Percentiles rank a stretch among this genome's conserved stretches.
Conservation (phyloP, 1,140 invertebrate genomes). For the Aphis gossypii region DNA sequence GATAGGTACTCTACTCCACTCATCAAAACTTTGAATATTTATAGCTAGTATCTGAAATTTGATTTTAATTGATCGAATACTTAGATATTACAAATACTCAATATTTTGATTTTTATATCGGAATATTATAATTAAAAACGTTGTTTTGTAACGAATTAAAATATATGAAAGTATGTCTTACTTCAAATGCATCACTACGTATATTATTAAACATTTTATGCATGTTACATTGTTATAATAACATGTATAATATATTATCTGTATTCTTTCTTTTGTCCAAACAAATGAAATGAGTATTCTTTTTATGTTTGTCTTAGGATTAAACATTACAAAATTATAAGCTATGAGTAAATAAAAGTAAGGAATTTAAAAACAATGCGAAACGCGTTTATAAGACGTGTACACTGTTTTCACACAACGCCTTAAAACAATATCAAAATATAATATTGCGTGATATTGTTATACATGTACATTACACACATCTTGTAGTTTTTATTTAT, state of each 20-base stretch:
- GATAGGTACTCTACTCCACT: too few relatives aligned
- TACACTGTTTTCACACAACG: conserved; percentile 1
- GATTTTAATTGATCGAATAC: too few relatives aligned
- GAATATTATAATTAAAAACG: too few relatives aligned
- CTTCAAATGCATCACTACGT: too few relatives aligned
- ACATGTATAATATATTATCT: not conserved
- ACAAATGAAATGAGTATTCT: not conserved
- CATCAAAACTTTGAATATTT: too few relatives aligned
- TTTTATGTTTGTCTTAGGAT: not conserved
- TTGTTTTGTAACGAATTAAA: too few relatives aligned
- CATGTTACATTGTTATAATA: not conserved
- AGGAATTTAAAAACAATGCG: not conserved
- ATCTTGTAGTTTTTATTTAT: not conserved
- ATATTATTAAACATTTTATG: not conserved
- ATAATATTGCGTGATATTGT: not conserved
- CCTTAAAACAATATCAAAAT: not conserved
- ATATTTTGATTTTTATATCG: too few relatives aligned
- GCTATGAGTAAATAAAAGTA: not conserved
- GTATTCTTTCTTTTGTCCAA: not conserved
- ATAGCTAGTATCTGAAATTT: too few relatives aligned
- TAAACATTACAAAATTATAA: conserved; percentile 6
- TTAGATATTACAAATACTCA: too few relatives aligned
- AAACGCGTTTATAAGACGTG: not conserved
- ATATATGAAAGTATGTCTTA: too few relatives aligned
- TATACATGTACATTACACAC: not conserved